These are phyloP conservation scores for Drosophila nr. perissopoda DNA, from an alignment of 2,888 invertebrate genomes.

Conservation along the genomic window DNA sequence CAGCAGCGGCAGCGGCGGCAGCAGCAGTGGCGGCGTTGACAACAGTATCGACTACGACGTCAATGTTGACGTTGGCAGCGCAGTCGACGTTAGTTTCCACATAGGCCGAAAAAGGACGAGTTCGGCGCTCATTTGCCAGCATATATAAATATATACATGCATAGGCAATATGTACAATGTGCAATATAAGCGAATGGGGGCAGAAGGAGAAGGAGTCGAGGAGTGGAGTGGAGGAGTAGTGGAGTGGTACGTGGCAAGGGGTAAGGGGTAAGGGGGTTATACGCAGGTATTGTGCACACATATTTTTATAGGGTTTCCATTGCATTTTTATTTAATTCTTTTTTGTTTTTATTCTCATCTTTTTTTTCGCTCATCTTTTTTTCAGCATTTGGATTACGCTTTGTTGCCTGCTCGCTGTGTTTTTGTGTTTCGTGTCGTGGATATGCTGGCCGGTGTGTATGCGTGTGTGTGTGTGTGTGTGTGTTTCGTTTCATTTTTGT, in stretches of 20 bases:
- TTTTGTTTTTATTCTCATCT: constrained; percentile 33
- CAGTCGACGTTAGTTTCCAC: constrained; percentile 50
- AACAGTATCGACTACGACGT: constrained; percentile 24
- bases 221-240: not conserved
- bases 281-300: constrained; percentile 52
- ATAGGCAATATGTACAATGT: constrained; percentile 21
- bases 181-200: constrained; percentile 7
- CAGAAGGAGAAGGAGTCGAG: not conserved
- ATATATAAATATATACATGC: constrained; percentile 24
- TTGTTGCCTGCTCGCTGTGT: constrained; percentile 53
- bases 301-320: constrained; percentile 82
- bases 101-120: constrained; percentile 80
- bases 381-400: constrained; percentile 79
- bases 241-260: not conserved
- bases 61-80: constrained; percentile 27
- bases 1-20: not conserved
- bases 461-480: constrained; percentile 24
- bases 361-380: constrained; percentile 31
- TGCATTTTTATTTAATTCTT: constrained; percentile 61
- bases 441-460: constrained; percentile 27
- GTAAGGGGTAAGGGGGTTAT: not conserved
- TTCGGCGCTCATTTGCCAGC: constrained; percentile 73
- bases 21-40: constrained; percentile 1
- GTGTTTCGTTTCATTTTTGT: constrained; percentile 28
- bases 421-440: constrained; percentile 34